Conservation (phyloP, 2,797 vertebrate genomes). For the Gila robusta region DNA sequence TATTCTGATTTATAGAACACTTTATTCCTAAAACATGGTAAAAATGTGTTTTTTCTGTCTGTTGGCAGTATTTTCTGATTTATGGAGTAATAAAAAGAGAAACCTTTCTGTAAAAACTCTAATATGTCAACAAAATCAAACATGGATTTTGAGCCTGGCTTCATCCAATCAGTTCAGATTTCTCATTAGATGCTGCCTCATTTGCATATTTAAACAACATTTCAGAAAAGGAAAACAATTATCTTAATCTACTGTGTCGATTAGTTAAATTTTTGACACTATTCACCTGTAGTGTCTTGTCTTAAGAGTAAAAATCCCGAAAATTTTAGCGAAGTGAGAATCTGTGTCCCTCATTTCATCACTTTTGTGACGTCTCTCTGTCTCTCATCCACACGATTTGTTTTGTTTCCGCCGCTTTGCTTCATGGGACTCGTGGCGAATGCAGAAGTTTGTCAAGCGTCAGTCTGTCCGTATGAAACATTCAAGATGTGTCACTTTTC, state of each 20-base stretch:
- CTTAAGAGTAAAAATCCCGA: not conserved
- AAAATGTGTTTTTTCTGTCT: not conserved
- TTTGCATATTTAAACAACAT: not conserved
- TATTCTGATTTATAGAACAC: not conserved
- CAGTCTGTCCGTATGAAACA: not conserved
- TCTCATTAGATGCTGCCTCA: not conserved
- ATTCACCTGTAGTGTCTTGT: not conserved
- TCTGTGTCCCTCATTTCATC: not conserved
- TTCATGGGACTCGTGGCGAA: not conserved
- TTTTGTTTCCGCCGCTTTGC: not conserved
- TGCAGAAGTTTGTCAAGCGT: not conserved
- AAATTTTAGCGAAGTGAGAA: not conserved
- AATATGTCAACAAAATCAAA: not conserved
- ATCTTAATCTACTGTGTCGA: not conserved
- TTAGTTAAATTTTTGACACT: not conserved
- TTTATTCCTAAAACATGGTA: not conserved
- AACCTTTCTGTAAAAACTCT: not conserved
- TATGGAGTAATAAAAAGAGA: not conserved
- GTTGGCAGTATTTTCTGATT: not conserved
- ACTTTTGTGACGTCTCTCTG: not conserved
- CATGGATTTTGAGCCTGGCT: not conserved
- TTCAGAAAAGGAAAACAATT: not conserved
- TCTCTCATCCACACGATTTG: not conserved
- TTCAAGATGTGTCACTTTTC: slow-evolving; percentile 2
- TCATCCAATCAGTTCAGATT: not conserved